Conservation (phyloP, 2,113 vertebrate genomes). For the Hyaena hyaena region DNA sequence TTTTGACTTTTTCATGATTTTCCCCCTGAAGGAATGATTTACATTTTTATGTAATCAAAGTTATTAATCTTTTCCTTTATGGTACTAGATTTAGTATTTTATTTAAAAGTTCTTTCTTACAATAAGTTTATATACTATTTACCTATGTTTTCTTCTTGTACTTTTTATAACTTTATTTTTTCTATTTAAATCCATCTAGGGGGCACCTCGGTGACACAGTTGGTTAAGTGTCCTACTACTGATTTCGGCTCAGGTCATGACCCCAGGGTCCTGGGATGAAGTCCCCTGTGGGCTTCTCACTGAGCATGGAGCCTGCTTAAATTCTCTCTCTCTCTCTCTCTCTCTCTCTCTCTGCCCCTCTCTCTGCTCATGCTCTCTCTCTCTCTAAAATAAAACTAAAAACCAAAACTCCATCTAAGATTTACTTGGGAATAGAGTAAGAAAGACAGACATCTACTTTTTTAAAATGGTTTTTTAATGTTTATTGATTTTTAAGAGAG, state of each 20-base stretch:
- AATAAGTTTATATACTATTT: neutral
- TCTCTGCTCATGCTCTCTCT: too few species aligned
- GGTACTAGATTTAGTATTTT: neutral
- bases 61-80: constrained; percentile 24
- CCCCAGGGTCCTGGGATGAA: too few species aligned
- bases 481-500: too few species aligned
- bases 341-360: too few species aligned
- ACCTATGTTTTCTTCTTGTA: neutral
- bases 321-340: too few species aligned
- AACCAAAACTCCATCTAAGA: neutral
- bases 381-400: too few species aligned
- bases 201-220: too few species aligned
- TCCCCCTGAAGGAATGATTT: neutral
- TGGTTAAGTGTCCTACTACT: too few species aligned
- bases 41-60: neutral
- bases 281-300: too few species aligned
- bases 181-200: neutral
- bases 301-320: too few species aligned
- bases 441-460: neutral
- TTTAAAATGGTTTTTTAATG: too few species aligned
- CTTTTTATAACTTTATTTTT: neutral
- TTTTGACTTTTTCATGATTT: neutral
- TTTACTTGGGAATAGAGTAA: neutral
- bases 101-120: constrained; percentile 2
- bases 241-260: too few species aligned